Percentiles rank a stretch among this genome's conserved stretches.
phyloP scores from a whole-genome alignment of 2,797 vertebrate genomes.

The Oryzias sinensis region DNA sequence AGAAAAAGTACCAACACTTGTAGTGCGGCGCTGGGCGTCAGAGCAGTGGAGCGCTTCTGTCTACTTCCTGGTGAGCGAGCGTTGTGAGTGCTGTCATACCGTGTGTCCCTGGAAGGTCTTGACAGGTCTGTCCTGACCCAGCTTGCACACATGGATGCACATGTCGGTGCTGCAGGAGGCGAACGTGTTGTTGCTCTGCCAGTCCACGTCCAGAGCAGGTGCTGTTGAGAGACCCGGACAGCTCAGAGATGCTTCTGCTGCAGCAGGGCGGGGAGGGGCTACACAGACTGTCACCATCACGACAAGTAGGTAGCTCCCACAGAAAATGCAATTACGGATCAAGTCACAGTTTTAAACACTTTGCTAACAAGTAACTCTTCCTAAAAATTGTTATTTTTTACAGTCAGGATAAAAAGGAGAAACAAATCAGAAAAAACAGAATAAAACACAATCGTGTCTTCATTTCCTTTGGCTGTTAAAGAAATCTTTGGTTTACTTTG shows the following conservation, averaged over 20 bases:
- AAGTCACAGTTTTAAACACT: too few species aligned
- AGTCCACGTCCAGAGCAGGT: slow-evolving; percentile 96
- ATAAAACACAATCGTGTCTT: too few species aligned
- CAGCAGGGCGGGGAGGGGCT: neutral
- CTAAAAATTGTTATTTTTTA: too few species aligned
- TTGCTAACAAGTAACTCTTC: too few species aligned
- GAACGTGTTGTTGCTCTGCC: slow-evolving; percentile 99
- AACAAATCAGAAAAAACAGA: too few species aligned
- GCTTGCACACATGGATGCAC: slow-evolving; percentile 99
- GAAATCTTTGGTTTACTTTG: too few species aligned
- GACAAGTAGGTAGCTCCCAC: too few species aligned
- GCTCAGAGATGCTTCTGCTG: slow-evolving; percentile 15
- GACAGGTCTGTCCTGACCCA: slow-evolving; percentile 96
- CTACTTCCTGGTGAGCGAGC: neutral
- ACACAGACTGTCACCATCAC: too few species aligned
- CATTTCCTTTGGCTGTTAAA: too few species aligned
- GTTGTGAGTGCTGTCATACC: slow-evolving; percentile 69
- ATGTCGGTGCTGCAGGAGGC: slow-evolving; percentile 99
- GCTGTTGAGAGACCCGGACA: slow-evolving; percentile 70
- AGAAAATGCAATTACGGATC: too few species aligned
- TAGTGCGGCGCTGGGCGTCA: neutral
- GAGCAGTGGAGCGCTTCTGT: neutral
- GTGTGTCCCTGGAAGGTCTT: slow-evolving; percentile 99
- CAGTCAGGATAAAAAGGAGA: too few species aligned
- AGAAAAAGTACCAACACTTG: neutral